These are phyloP conservation scores for Machaerirhynchus nigripectus DNA, from an alignment of 2,113 vertebrate species.

Conservation along the genomic window DNA sequence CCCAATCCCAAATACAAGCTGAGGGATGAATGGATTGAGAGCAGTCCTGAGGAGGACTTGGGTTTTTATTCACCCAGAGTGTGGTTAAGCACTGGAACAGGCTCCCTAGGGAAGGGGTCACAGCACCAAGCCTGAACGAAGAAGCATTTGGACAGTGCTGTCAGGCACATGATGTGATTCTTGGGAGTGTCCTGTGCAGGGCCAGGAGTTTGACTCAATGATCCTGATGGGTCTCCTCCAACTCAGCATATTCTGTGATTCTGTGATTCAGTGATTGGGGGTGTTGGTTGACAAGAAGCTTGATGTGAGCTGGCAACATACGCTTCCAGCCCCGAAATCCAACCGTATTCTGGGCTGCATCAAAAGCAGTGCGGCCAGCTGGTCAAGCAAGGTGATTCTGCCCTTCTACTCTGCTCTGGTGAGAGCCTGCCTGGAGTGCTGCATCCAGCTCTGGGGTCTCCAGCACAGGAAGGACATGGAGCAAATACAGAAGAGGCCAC, in stretches of 20 bases:
- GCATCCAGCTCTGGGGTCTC: background rate
- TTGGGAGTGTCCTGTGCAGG: background rate
- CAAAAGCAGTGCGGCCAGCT: background rate
- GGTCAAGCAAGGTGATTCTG: background rate
- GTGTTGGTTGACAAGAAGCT: background rate
- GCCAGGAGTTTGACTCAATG: background rate
- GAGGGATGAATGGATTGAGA: background rate
- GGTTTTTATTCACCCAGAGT: background rate
- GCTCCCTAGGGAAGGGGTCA: background rate
- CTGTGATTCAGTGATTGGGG: background rate
- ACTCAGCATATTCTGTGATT: background rate
- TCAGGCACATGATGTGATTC: background rate
- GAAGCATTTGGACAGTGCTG: background rate
- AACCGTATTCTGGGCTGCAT: fast-evolving
- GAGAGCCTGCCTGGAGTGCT: background rate
- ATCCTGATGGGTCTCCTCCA: background rate
- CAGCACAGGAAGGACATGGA: background rate
- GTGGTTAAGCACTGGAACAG: background rate
- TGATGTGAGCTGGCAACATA: background rate
- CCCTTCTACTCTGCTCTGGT: background rate
- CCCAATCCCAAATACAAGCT: background rate
- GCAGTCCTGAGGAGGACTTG: background rate
- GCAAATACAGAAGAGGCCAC: background rate
- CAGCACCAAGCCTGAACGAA: background rate
- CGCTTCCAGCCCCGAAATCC: background rate